Conservation (phyloP, 1,140 invertebrate species). For the Drosophila rufa region DNA sequence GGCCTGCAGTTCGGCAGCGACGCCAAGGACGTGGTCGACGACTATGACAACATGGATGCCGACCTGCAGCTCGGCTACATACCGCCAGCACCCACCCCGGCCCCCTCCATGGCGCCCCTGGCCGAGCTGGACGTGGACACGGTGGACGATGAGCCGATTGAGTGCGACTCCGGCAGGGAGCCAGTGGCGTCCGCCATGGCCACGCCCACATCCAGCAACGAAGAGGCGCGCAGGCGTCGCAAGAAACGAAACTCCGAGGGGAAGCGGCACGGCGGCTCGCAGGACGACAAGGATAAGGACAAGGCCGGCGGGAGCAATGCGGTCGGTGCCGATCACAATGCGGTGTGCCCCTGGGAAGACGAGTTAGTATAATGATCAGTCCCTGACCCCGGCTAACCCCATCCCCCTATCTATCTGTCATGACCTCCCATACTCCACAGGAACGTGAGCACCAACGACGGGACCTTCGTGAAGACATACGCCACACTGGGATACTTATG, state of each 20-base stretch:
- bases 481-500: conserved; percentile 95
- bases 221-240: conserved; percentile 80
- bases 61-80: conserved; percentile 64
- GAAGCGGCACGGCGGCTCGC: conserved; percentile 62
- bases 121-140: conserved; percentile 88
- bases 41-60: conserved; percentile 64
- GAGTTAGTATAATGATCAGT: conserved; percentile 89
- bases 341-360: conserved; percentile 95
- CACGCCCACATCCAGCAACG: conserved; percentile 40
- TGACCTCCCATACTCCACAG: conserved; percentile 85
- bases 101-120: conserved; percentile 86
- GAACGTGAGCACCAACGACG: conserved; percentile 92
- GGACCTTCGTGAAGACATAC: conserved; percentile 95
- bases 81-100: conserved; percentile 72
- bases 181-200: conserved; percentile 9
- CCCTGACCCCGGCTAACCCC: conserved; percentile 1
- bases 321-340: conserved; percentile 86
- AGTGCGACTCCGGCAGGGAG: conserved; percentile 58
- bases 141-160: conserved; percentile 86
- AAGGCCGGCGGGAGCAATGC: conserved; percentile 49
- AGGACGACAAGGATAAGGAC: conserved; percentile 69
- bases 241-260: conserved; percentile 67
- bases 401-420: neutral
- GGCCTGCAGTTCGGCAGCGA: conserved; percentile 66
- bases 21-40: conserved; percentile 58